Conservation (phyloP, 1,140 invertebrate species). For the Diachasmimorpha longicaudata region DNA sequence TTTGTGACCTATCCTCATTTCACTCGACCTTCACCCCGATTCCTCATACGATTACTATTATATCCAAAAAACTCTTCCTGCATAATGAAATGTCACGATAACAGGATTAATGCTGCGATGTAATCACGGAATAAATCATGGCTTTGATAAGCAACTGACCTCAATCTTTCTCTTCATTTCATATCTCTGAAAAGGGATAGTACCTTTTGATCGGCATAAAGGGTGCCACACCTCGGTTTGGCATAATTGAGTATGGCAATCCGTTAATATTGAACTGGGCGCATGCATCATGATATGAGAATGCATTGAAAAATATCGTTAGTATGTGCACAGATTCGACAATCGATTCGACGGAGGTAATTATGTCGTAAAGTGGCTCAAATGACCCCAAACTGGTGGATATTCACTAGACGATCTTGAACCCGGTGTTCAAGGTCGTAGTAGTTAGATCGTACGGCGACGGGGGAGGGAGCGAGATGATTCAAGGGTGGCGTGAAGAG, state of each 20-base stretch:
- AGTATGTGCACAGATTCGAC: background rate
- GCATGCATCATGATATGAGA: background rate
- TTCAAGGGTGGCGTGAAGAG: background rate
- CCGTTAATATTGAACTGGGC: background rate
- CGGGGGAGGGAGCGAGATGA: background rate
- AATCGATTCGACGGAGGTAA: background rate
- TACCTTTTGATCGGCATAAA: background rate
- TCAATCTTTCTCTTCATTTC: background rate
- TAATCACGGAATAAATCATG: background rate
- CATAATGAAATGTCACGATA: background rate
- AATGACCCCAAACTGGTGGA: slow-evolving; percentile 1
- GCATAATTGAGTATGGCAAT: background rate
- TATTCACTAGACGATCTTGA: slow-evolving; percentile 1
- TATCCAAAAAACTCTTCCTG: no score
- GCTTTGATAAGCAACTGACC: background rate
- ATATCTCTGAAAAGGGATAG: background rate
- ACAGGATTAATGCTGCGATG: background rate
- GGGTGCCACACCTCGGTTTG: background rate
- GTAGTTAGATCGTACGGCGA: background rate
- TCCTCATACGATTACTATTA: no score
- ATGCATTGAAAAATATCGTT: background rate
- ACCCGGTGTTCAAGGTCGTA: slow-evolving; percentile 11
- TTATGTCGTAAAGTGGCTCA: slow-evolving; percentile 21
- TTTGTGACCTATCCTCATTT: no score
- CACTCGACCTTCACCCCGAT: no score